Conservation (phyloP, 1,140 invertebrate species). For the Philaenus spumarius region DNA sequence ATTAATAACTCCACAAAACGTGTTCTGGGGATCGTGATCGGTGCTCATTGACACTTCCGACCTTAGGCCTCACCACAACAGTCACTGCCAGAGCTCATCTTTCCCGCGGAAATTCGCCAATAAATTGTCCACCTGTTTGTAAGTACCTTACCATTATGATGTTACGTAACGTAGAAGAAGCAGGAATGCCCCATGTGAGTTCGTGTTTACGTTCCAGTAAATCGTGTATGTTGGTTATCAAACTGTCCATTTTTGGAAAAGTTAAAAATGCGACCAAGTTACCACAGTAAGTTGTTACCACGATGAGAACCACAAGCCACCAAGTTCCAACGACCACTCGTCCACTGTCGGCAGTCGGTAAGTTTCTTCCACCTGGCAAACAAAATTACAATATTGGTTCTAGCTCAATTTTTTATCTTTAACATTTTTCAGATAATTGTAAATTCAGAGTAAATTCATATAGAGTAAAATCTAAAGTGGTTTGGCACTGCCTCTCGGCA, state of each 20-base stretch:
- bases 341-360: constrained; percentile 79
- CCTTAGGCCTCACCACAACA: too few relatives aligned
- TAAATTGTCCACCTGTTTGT: too few relatives aligned
- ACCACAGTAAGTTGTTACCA: constrained; percentile 88
- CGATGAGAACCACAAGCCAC: constrained; percentile 87
- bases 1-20: too few relatives aligned
- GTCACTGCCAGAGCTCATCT: too few relatives aligned
- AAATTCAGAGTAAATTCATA: too few relatives aligned
- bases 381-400: not conserved
- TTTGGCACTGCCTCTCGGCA: too few relatives aligned
- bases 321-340: constrained; percentile 81
- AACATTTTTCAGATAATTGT: too few relatives aligned
- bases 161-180: constrained; percentile 64
- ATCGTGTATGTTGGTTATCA: constrained; percentile 66
- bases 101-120: too few relatives aligned
- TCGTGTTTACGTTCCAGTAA: constrained; percentile 51
- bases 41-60: too few relatives aligned
- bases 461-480: too few relatives aligned
- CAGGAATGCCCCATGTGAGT: constrained; percentile 67
- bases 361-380: constrained; percentile 68
- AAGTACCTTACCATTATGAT: constrained; percentile 48
- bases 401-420: too few relatives aligned
- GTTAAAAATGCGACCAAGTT: constrained; percentile 90
- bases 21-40: too few relatives aligned
- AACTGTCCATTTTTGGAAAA: constrained; percentile 76